Base-by-base conservation (phyloP, 2,113 vertebrate species). In the Melanerpes formicivorus region DNA sequence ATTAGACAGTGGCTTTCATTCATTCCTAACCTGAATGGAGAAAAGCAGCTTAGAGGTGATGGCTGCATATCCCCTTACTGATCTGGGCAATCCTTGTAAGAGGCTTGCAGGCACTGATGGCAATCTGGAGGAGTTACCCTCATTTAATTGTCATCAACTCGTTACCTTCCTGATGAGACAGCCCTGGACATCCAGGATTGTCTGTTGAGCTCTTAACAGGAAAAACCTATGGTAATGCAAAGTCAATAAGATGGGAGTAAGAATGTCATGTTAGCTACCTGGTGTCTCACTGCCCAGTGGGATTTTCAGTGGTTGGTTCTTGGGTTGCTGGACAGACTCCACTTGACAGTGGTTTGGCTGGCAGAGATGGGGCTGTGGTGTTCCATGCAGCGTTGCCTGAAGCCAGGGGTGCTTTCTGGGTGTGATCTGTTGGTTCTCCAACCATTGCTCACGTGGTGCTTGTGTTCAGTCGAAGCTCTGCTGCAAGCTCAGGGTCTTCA, bases 41-140 rank as follows among this genome's bases (percentile, higher is more conserved):
- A 46, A 87, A 76, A 94, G 92, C 80, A 82, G 88, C 90, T 95
- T 80, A 80, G 80, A 55, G 64, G 74, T 71, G 90, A 64, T 26
- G 74, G 88, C 86, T 88, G 84, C 46, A 1, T 22, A 37, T 92
- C 66, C 92, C 72, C 5, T 44, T 9, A 3, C 71, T 82, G 88
- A 44, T 76, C 84, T 66, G 84, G 84, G 66, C 92, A 73, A 59
- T 87, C 67, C 78, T 2, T 71, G 50, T 66, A 76, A 88, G 15
- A 59, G 74, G 80, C 78, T 96, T 73, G 76, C 6, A 6, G 77
- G 25, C 19, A 25, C 75, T 19, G 10, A 46, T 84, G 93, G 3
- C 87, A 76, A 66, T 84, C 88, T 72, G 74, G 4, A 11, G 13
- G 56, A 27, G 10, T 65, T 76, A 64, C 0, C 4, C 16, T 9